Evolutionary conservation across 2,888 invertebrate species (phyloP), one percentile per base, ranked within the genome.

Genomic region (Sminthurinus aureus): DNA sequence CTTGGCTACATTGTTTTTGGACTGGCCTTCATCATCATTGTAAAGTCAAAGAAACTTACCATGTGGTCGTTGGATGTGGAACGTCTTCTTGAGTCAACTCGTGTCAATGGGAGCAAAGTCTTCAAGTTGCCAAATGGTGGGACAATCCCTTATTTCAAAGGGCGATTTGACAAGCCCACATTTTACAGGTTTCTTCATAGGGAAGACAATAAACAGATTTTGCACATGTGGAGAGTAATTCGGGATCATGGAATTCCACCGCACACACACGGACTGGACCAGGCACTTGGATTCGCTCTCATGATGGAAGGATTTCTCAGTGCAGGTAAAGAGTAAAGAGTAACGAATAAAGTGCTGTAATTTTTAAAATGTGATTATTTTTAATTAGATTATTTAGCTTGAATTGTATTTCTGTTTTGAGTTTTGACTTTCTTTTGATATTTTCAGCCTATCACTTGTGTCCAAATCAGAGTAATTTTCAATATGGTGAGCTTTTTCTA

Each of bases 401-500:
- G 95, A 96, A 95, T 96, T 96, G 91, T 97, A 96, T 0, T 89
- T 96, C n/a, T 0, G 92, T 97, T 50, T 96, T 96, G n/a, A 96
- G 93, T 13, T 38, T 38, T 38, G 38, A 38, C 38, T 38, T 38
- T 1, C 38, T 38, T 38, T 38, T 38, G 38, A 4, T 38, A 4
- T 38, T 38, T 6, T 38, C 38, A 38, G 95, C 95, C 90, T 97
- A 97, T 91, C 96, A 97, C 89, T 93, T 97, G 69, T 97, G 97
- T 89, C 96, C 97, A 0, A 96, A 94, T 90, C 94, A 94, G 89
- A 94, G 94, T 89, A 97, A 97, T 91, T 97, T 96, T 90, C 96
- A 97, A 90, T 97, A 97, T 90, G 96, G 38, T 38, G 6, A 38
- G 6, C 38, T 38, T 38, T 38, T 38, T 38, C 6, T 38, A 38